Percentiles rank a stretch among this genome's conserved stretches.
These are phyloP conservation scores for Meiosimyza platycephala DNA, from an alignment of 2,888 invertebrate genomes.

Conservation along the genomic window DNA sequence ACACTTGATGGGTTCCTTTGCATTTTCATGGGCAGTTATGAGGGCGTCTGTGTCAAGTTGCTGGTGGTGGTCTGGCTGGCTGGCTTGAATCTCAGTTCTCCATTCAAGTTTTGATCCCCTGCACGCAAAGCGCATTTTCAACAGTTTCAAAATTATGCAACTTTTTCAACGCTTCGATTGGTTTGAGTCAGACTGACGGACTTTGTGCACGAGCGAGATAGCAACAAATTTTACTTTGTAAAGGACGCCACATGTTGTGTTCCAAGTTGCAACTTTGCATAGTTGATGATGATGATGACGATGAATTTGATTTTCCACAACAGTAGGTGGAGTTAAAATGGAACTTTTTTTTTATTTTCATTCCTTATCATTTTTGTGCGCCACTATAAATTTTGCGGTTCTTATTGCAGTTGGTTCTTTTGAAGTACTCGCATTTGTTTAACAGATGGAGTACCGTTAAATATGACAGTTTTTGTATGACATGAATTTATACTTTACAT, in stretches of 20 bases:
- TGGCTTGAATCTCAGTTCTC: neutral
- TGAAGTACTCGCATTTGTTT: too few species aligned
- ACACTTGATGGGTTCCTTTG: constrained; percentile 2
- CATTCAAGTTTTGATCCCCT: neutral
- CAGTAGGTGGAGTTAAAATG: neutral
- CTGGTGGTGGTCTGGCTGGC: neutral
- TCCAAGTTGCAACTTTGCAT: constrained; percentile 9
- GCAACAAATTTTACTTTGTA: neutral
- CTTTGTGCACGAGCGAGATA: neutral
- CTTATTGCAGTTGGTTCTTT: too few species aligned
- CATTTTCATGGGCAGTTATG: too few species aligned
- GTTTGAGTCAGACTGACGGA: neutral
- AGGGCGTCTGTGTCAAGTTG: too few species aligned
- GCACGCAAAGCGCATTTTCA: neutral
- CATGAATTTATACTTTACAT: too few species aligned
- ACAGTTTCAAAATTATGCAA: constrained; percentile 19
- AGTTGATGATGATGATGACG: neutral
- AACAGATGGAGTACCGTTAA: too few species aligned
- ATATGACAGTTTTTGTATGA: too few species aligned
- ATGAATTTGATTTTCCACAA: constrained; percentile 10
- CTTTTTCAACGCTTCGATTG: constrained; percentile 1
- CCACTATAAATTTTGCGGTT: too few species aligned
- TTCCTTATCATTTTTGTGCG: neutral
- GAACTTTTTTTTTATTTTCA: neutral
- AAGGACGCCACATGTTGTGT: neutral